These are phyloP conservation scores for Chascanopsetta lugubris DNA, from an alignment of 2,113 vertebrate genomes.

Conservation along the genomic window DNA sequence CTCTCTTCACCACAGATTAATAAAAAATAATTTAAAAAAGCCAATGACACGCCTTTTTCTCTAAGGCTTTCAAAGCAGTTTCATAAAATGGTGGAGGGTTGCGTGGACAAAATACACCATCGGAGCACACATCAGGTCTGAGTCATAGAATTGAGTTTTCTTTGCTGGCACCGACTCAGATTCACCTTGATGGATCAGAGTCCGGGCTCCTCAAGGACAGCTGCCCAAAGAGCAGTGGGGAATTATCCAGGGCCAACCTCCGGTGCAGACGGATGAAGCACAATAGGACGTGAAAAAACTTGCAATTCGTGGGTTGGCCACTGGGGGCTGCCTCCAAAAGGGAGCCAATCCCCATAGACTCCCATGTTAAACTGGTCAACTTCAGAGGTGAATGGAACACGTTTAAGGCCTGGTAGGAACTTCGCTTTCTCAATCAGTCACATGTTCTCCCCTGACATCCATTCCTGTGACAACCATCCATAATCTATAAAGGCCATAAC, in stretches of 20 bases:
- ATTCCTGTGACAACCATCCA: too few species aligned
- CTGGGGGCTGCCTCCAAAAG: too few species aligned
- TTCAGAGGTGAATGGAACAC: too few species aligned
- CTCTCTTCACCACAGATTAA: constrained; percentile 42
- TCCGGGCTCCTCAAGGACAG: constrained; percentile 22
- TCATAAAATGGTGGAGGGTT: constrained; percentile 27
- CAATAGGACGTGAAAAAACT: too few species aligned
- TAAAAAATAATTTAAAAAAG: constrained; percentile 48
- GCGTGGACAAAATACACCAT: constrained; percentile 25
- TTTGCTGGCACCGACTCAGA: background rate
- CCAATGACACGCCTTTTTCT: constrained; percentile 27
- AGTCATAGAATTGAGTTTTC: constrained; percentile 41
- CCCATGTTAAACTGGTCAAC: too few species aligned
- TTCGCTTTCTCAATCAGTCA: too few species aligned
- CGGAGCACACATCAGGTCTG: constrained; percentile 36
- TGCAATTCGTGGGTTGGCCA: too few species aligned
- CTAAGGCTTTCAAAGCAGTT: constrained; percentile 43
- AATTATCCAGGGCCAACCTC: constrained; percentile 7
- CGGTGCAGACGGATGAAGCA: too few species aligned
- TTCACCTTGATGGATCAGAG: constrained; percentile 52
- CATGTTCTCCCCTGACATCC: too few species aligned
- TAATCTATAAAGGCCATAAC: background rate
- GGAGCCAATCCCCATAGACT: too few species aligned
- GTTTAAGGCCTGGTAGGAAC: too few species aligned
- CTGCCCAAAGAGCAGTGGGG: constrained; percentile 8